Evolutionary conservation across 1,140 invertebrate genomes (phyloP), one percentile per base, ranked within the genome.

Genomic region (Ips typographus): DNA sequence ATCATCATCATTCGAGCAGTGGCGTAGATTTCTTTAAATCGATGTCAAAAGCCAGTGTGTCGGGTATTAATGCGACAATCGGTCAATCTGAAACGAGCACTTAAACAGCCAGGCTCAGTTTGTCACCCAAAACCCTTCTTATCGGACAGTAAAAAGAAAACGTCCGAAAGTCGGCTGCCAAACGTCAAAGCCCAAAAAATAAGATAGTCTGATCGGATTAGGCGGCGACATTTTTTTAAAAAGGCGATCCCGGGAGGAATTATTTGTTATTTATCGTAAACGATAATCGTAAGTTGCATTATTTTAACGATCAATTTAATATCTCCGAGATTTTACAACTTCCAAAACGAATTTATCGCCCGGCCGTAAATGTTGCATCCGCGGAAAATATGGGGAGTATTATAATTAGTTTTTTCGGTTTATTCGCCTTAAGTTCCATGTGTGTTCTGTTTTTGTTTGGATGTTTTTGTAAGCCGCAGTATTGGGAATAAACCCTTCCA

Each of bases 391-490:
- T 59, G 65, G 47, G 56, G 42, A 66, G 65, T 59, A 66, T 58
- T 66, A 66, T 66, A 66, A 66, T 66, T 57, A 66, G 65, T 66
- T 66, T 66, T 65, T 66, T 66, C 58, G 65, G 42, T 66, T 66
- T 66, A 58, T 66, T 40, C 41, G 65, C 65, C 38, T 42, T 56
- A 2, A 52, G 63, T 39, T 53, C 22, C 22, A 22, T 22, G 22
- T 22, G 22, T 22, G 22, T 22, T 22, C 22, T 22, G 22, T 65
- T 66, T 66, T 58, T 66, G 41, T 66, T 66, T 66, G 65, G 49
- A 58, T 66, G 43, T 40, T 66, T 66, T 66, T 66, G 59, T 66
- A 66, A 66, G 22, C 55, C 61, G 64, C 65, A 37, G 41, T 66
- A 58, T 66, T 22, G 39, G 55, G 65, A 66, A 66, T 66, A 66